phyloP scores from a whole-genome alignment of 2,113 vertebrate genomes.

The Arvicanthis niloticus region DNA sequence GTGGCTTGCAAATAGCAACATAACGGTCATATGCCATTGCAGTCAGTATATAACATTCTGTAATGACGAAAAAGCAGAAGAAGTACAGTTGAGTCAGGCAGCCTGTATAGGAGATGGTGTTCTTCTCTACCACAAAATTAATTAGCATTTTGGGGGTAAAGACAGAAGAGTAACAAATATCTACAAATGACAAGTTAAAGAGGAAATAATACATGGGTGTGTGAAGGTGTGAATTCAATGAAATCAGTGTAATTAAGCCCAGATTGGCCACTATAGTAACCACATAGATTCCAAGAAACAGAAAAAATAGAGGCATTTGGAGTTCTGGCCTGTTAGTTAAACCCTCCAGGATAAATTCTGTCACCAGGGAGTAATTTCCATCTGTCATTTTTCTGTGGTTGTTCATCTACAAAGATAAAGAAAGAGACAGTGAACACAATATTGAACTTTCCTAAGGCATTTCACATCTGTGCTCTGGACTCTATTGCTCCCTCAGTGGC shows the following conservation, averaged over 20 bases:
- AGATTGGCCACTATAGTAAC: constrained; percentile 51
- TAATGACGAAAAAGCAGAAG: not conserved
- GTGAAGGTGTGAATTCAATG: constrained; percentile 15
- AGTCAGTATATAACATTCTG: not conserved
- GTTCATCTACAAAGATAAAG: not conserved
- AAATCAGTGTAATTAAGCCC: constrained; percentile 51
- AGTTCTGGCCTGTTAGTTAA: constrained; percentile 8
- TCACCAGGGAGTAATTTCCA: constrained; percentile 30
- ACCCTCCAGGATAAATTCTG: not conserved
- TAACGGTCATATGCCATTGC: not conserved
- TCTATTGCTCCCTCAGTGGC: not conserved
- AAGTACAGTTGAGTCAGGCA: not conserved
- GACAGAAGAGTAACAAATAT: constrained; percentile 2
- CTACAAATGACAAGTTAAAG: not conserved
- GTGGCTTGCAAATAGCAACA: not conserved
- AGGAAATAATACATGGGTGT: constrained; percentile 32
- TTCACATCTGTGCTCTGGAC: not conserved
- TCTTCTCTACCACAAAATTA: not conserved
- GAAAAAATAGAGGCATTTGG: constrained; percentile 11
- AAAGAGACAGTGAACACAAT: not conserved
- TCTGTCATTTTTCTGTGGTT: not conserved
- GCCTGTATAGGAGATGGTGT: not conserved
- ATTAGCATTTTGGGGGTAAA: constrained; percentile 39
- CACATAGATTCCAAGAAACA: constrained; percentile 51
- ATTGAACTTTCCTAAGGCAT: not conserved